Percentiles rank a stretch among this genome's conserved stretches.
Conservation (phyloP, 2,797 vertebrate genomes). For the Pygocentrus nattereri region DNA sequence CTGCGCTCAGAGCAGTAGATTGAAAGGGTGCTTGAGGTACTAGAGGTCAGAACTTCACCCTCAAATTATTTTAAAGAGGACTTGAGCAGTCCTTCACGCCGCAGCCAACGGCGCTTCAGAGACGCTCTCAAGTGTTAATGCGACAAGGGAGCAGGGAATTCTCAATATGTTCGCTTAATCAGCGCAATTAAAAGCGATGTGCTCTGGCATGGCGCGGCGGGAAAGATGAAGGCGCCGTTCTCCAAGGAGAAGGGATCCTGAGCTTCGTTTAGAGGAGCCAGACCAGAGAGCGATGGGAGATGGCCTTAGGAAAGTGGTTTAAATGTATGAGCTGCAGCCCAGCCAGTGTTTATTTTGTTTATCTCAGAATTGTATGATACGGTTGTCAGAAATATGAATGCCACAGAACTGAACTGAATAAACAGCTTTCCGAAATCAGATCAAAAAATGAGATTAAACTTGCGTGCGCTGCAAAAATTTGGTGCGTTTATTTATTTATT, state of each 20-base stretch:
- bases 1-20: conserved; percentile 47
- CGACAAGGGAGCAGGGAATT: conserved; percentile 41
- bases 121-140: conserved; percentile 39
- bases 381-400: conserved; percentile 62
- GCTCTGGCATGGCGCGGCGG: conserved; percentile 25
- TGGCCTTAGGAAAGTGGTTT: conserved; percentile 15
- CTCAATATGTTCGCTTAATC: conserved; percentile 49
- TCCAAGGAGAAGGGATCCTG: conserved; percentile 9
- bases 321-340: conserved; percentile 45
- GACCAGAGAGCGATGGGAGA: conserved; percentile 16
- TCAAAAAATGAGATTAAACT: conserved; percentile 54
- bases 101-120: conserved; percentile 18
- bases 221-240: background rate
- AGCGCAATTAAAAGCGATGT: conserved; percentile 50
- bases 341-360: conserved; percentile 56
- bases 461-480: conserved; percentile 23
- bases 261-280: conserved; percentile 4
- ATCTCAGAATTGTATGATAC: conserved; percentile 50
- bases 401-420: conserved; percentile 45
- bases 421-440: conserved; percentile 53
- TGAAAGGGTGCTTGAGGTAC: conserved; percentile 59
- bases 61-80: conserved; percentile 58
- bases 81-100: conserved; percentile 49
- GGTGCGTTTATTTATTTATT: conserved; percentile 24
- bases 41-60: conserved; percentile 57